Conservation (phyloP, 2,888 invertebrate species). For the Carterocephalus palaemon region DNA sequence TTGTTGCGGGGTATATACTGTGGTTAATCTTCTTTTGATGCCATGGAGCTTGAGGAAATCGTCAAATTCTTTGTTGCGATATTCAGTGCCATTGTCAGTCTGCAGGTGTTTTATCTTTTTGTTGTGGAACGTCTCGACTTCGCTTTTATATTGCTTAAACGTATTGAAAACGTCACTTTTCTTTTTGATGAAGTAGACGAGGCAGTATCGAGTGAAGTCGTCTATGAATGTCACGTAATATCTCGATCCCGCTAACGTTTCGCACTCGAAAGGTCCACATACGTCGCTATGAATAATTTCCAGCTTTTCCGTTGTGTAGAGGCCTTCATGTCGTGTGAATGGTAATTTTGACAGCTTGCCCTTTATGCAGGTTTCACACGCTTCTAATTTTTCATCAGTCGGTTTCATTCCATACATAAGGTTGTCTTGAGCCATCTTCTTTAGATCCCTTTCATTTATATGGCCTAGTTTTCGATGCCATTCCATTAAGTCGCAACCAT, state of each 20-base stretch:
- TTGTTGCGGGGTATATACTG: conserved; percentile 22
- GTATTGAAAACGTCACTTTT: not conserved
- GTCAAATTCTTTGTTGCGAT: conserved; percentile 18
- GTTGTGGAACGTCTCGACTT: not conserved
- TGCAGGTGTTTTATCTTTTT: conserved; percentile 11
- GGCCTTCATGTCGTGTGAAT: too few species aligned
- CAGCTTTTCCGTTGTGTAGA: too few species aligned
- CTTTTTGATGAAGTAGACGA: not conserved
- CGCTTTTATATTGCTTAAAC: not conserved
- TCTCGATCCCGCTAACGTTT: not conserved
- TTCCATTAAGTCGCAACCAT: too few species aligned
- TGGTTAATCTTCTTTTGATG: conserved; percentile 8
- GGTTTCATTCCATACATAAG: too few species aligned
- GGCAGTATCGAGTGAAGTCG: not conserved
- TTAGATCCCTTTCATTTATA: too few species aligned
- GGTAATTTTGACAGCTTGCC: too few species aligned
- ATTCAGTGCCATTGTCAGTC: conserved; percentile 10
- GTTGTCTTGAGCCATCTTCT: too few species aligned
- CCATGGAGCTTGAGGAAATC: conserved; percentile 12
- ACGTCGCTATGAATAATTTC: too few species aligned
- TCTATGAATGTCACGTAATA: not conserved
- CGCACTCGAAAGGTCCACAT: too few species aligned
- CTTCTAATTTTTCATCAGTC: too few species aligned
- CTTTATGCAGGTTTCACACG: too few species aligned
- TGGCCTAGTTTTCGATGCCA: too few species aligned